Base-by-base conservation (phyloP, 2,797 vertebrate species). In the Scyliorhinus canicula region DNA sequence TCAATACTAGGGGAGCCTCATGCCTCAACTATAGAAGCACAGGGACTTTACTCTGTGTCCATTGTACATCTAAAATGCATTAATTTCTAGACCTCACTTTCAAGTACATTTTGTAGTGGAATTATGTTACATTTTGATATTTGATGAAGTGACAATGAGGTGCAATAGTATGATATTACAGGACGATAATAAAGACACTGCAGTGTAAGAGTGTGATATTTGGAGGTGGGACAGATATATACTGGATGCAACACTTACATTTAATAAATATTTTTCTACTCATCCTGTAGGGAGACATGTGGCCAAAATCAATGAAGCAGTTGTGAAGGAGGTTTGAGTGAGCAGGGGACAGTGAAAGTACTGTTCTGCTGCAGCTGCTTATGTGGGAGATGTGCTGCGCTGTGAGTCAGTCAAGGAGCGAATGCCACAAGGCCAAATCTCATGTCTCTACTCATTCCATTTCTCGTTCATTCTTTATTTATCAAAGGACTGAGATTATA, bases 351-450 rank as follows among this genome's bases (percentile, higher is more conserved):
- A 90, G 57, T 90, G 55, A 35, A 63, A 90, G 86, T 57, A 8
- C 57, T 90, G 57, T 90, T n/a, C 55, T 90, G 16, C 7, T 91
- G 88, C 88, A 91, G 88, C 88, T 91, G 88, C 88, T 26, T 57
- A 91, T 65, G 88, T 65, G 40, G 60, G n/a, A 65, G 21, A 24
- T 91, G 12, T 65, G 60, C 19, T 63, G 19, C 57, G 0, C 88
- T 91, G 52, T 86, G 35, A 65, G 11, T 65, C 40, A 24, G 11
- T 91, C n/a, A 91, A 90, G 60, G 35, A 91, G 88, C n/a, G 24
- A 91, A 3, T 24, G 60, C 40, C 60, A 65, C 88, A 63, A 0
- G 4, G 79, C 40, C 88, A 91, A 91, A 65, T 65, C 86, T 40
- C 19, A 90, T 60, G 55, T 35, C 35, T 63, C 35, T 60, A 16